Conservation (phyloP, 1,140 invertebrate genomes). For the Phenacoccus solenopsis region DNA sequence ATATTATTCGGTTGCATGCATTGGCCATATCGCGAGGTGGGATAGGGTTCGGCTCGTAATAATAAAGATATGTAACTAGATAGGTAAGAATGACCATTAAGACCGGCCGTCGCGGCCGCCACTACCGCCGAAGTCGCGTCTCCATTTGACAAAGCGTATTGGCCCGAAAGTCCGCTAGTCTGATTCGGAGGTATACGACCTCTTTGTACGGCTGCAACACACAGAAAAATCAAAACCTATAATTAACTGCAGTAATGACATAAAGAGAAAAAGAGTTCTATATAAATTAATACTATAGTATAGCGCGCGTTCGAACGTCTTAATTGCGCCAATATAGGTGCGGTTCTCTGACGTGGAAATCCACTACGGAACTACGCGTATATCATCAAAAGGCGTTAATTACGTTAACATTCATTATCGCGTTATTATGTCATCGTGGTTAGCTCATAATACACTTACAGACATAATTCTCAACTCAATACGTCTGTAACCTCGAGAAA, state of each 20-base stretch:
- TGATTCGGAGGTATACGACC: slow-evolving; percentile 89
- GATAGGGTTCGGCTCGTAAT: slow-evolving; percentile 89
- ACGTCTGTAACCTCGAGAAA: too few relatives aligned
- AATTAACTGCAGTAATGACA: too few relatives aligned
- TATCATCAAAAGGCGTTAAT: neutral
- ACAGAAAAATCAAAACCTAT: slow-evolving; percentile 13
- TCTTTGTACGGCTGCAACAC: slow-evolving; percentile 80
- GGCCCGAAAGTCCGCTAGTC: slow-evolving; percentile 60
- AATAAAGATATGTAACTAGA: slow-evolving; percentile 91
- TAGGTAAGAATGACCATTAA: slow-evolving; percentile 85
- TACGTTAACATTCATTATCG: neutral
- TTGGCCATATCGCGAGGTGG: slow-evolving; percentile 85
- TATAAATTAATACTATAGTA: too few relatives aligned
- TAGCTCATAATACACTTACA: too few relatives aligned
- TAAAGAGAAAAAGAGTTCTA: too few relatives aligned
- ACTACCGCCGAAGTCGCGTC: slow-evolving; percentile 51
- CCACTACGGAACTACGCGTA: too few relatives aligned
- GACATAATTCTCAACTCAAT: too few relatives aligned
- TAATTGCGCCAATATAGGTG: too few relatives aligned
- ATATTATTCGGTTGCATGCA: slow-evolving; percentile 88
- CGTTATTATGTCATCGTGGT: too few relatives aligned
- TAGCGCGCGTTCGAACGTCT: too few relatives aligned
- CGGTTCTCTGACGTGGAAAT: too few relatives aligned
- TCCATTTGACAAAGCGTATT: slow-evolving; percentile 68
- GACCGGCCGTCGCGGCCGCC: slow-evolving; percentile 47